These are phyloP conservation scores for Allacma fusca DNA, from an alignment of 2,888 invertebrate genomes.

Conservation along the genomic window DNA sequence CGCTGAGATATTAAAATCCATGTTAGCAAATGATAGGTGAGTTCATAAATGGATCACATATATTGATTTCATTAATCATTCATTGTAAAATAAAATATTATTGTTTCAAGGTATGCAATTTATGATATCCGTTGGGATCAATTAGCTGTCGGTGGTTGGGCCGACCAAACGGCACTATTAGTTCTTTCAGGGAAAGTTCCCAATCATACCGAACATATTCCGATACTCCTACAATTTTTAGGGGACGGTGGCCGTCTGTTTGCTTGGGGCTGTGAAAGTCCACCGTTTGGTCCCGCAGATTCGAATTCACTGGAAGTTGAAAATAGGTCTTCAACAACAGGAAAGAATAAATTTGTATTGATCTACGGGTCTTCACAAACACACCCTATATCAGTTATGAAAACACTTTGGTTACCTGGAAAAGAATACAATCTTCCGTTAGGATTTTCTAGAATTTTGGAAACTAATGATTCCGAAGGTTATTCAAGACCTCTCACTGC, in stretches of 20 bases:
- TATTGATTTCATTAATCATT: too few relatives aligned
- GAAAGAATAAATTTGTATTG: neutral
- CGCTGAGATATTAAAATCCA: too few relatives aligned
- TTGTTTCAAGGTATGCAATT: constrained; percentile 67
- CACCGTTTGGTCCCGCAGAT: constrained; percentile 44
- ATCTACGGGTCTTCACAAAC: constrained; percentile 38
- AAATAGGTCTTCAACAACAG: constrained; percentile 43
- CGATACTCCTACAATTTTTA: constrained; percentile 54
- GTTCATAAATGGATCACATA: too few relatives aligned
- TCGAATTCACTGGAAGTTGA: too few relatives aligned
- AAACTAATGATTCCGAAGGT: constrained; percentile 59
- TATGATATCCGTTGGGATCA: constrained; percentile 65
- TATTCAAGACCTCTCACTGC: constrained; percentile 50
- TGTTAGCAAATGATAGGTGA: too few relatives aligned
- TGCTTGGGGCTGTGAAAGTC: constrained; percentile 58
- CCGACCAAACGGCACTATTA: constrained; percentile 75
- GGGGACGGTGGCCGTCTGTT: constrained; percentile 59
- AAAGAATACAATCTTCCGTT: constrained; percentile 46
- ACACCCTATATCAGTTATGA: constrained; percentile 47
- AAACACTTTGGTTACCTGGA: constrained; percentile 37
- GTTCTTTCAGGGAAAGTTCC: constrained; percentile 81
- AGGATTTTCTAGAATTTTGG: constrained; percentile 52
- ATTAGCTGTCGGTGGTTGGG: constrained; percentile 68
- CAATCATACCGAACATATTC: constrained; percentile 71
- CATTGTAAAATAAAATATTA: too few relatives aligned